These are phyloP conservation scores for Drosophila virilis DNA, from an alignment of 1,140 invertebrate genomes.

Conservation along the genomic window DNA sequence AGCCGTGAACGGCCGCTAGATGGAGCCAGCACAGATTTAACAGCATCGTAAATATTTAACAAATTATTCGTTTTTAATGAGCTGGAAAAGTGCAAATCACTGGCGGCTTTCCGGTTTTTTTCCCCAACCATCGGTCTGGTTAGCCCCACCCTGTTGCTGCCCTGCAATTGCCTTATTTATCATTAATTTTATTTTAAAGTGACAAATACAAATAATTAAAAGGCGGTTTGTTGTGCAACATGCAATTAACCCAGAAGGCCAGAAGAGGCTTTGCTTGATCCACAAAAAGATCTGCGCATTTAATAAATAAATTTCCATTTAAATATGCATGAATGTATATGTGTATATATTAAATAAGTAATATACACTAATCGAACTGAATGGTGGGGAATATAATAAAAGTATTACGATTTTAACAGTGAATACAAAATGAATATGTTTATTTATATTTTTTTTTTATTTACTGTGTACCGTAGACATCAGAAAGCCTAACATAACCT, in stretches of 20 bases:
- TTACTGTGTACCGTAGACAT: no score
- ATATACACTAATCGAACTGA: slow-evolving; percentile 14
- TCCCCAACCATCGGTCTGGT: not conserved
- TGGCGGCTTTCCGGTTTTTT: slow-evolving; percentile 50
- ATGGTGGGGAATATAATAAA: not conserved
- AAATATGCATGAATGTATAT: not conserved
- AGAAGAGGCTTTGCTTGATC: slow-evolving; percentile 4
- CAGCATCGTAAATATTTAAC: slow-evolving; percentile 77
- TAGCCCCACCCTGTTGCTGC: slow-evolving; percentile 3
- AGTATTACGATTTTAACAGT: no score
- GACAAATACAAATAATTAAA: slow-evolving; percentile 54
- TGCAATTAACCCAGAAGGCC: slow-evolving; percentile 38
- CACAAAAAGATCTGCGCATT: slow-evolving; percentile 24
- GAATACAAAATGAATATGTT: no score
- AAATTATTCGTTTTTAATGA: slow-evolving; percentile 82
- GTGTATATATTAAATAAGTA: no score
- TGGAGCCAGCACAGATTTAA: slow-evolving; percentile 46
- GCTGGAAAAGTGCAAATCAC: slow-evolving; percentile 82
- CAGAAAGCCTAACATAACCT: no score
- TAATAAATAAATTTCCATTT: slow-evolving; percentile 20
- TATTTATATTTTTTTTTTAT: no score
- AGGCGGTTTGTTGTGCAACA: slow-evolving; percentile 40
- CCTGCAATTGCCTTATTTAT: not conserved
- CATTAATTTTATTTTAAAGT: slow-evolving; percentile 18
- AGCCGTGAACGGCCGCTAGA: slow-evolving; percentile 45